A percentile compares a stretch with the other conserved stretches of the same genome.
Conservation (phyloP, 2,888 invertebrate species). For the Drosophila putrida region DNA sequence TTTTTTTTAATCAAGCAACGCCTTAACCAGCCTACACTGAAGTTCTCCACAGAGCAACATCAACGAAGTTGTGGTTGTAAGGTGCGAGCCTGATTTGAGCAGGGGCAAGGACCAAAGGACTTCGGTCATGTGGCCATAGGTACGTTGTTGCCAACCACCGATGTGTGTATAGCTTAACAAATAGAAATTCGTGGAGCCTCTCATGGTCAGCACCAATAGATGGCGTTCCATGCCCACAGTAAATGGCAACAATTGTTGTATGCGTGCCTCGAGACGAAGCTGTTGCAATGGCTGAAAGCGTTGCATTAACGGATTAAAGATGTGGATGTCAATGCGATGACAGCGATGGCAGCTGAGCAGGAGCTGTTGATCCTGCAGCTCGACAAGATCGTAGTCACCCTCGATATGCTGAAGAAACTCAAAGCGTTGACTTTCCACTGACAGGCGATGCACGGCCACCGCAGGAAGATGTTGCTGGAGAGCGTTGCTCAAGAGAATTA, state of each 20-base stretch:
- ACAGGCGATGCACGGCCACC: conserved; percentile 70
- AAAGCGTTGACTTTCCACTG: conserved; percentile 57
- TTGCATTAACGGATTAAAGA: conserved; percentile 12
- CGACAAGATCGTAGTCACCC: conserved; percentile 81
- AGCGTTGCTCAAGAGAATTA: conserved; percentile 63
- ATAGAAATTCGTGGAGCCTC: conserved; percentile 71
- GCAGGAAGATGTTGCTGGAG: conserved; percentile 61
- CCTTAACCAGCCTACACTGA: conserved; percentile 67
- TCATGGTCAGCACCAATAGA: conserved; percentile 70
- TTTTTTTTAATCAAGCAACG: conserved; percentile 41
- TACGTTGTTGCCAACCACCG: conserved; percentile 79
- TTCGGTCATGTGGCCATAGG: conserved; percentile 75
- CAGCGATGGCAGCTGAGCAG: conserved; percentile 78
- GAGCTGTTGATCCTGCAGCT: conserved; percentile 68
- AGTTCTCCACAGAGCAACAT: conserved; percentile 68
- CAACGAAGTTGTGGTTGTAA: conserved; percentile 24
- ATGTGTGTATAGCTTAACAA: conserved; percentile 76
- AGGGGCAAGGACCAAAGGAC: conserved; percentile 76
- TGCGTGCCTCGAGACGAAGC: conserved; percentile 67
- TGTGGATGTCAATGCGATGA: conserved; percentile 72
- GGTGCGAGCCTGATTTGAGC: conserved; percentile 13
- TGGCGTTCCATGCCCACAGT: conserved; percentile 61
- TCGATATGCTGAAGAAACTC: conserved; percentile 74
- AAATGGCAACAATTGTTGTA: conserved; percentile 76
- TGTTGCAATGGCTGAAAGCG: conserved; percentile 73